Conservation (phyloP, 2,888 invertebrate species). For the Spisula solida region DNA sequence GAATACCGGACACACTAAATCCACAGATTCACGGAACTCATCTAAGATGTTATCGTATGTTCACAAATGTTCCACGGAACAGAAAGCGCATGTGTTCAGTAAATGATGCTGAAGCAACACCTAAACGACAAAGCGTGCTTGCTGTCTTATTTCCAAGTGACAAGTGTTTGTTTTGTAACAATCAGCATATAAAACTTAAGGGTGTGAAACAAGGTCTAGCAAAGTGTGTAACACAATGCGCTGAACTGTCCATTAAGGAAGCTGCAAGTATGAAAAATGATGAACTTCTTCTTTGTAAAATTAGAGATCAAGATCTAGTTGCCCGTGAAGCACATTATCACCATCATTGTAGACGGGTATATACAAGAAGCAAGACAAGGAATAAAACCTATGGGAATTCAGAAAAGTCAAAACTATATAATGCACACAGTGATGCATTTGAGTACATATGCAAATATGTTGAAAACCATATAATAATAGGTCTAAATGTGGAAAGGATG, state of each 20-base stretch:
- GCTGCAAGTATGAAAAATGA: conserved; percentile 40
- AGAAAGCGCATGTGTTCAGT: background rate
- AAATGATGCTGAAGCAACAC: background rate
- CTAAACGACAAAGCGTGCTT: conserved; percentile 29
- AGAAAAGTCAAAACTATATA: conserved; percentile 17
- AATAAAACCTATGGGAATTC: conserved; percentile 19
- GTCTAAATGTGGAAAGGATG: conserved; percentile 52
- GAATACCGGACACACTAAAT: background rate
- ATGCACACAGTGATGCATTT: conserved; percentile 41
- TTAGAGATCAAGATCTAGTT: conserved; percentile 34
- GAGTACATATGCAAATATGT: conserved; percentile 36
- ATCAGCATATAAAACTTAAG: conserved; percentile 41
- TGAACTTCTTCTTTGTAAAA: conserved; percentile 33
- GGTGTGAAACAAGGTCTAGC: conserved; percentile 39
- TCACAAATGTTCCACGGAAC: conserved; percentile 26
- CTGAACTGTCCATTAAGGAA: conserved; percentile 50
- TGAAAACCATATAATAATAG: conserved; percentile 39
- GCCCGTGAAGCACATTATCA: conserved; percentile 56
- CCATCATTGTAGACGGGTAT: conserved; percentile 39
- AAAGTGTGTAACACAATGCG: conserved; percentile 52
- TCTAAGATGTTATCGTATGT: conserved; percentile 36
- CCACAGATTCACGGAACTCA: conserved; percentile 23
- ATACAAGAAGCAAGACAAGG: conserved; percentile 44
- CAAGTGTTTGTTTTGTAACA: conserved; percentile 59
- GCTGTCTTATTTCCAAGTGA: conserved; percentile 36